These are phyloP conservation scores for Caradrina kadenii DNA, from an alignment of 2,888 invertebrate genomes.

Conservation along the genomic window DNA sequence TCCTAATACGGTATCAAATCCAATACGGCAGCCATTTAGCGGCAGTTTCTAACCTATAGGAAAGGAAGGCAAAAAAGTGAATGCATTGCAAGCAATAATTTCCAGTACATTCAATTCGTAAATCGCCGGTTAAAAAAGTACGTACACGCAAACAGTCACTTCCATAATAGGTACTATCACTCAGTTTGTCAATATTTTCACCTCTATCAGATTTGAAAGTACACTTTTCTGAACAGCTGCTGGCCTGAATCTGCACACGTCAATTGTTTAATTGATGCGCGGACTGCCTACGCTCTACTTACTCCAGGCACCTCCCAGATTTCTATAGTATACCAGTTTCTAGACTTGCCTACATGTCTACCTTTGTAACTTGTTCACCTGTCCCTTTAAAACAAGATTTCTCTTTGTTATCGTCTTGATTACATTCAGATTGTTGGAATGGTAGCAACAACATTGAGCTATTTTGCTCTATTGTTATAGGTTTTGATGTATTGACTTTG, in stretches of 20 bases:
- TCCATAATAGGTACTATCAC: slow-evolving; percentile 26
- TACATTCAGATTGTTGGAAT: slow-evolving; percentile 20
- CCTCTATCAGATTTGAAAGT: slow-evolving; percentile 31
- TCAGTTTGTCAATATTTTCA: slow-evolving; percentile 30
- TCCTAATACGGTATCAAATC: slow-evolving; percentile 2
- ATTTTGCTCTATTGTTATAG: slow-evolving; percentile 8
- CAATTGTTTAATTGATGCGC: slow-evolving; percentile 63
- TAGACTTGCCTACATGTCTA: slow-evolving; percentile 60
- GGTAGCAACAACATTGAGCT: not conserved
- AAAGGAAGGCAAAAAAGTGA: slow-evolving; percentile 19
- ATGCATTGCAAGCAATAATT: slow-evolving; percentile 19
- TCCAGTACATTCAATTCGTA: slow-evolving; percentile 24
- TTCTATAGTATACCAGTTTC: slow-evolving; percentile 76
- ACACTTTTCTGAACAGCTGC: slow-evolving; percentile 13
- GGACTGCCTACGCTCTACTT: slow-evolving; percentile 75
- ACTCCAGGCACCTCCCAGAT: slow-evolving; percentile 69
- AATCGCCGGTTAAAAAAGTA: slow-evolving; percentile 13
- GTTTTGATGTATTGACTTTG: slow-evolving; percentile 11
- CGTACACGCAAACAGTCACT: slow-evolving; percentile 8
- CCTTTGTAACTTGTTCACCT: slow-evolving; percentile 22
- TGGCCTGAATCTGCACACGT: slow-evolving; percentile 43
- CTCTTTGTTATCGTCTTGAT: slow-evolving; percentile 46
- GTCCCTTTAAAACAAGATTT: slow-evolving; percentile 53
- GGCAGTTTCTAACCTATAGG: slow-evolving; percentile 14
- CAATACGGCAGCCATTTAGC: slow-evolving; percentile 10